Evolutionary conservation across 2,888 invertebrate genomes (phyloP).

Genomic region (Drosophila mercatorum): DNA sequence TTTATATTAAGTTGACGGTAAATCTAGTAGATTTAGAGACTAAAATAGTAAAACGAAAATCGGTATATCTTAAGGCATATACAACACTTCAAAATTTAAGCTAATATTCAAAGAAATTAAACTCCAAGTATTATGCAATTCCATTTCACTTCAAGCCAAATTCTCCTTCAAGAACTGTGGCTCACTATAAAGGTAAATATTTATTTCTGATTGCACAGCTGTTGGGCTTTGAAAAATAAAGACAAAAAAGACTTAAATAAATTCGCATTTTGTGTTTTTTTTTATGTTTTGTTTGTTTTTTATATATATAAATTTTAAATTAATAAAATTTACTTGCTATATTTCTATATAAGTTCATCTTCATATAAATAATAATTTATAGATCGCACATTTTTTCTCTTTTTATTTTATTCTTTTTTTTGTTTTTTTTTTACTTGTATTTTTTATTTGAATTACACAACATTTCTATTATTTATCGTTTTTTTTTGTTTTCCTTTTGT

Average conservation of each 20-base stretch:
- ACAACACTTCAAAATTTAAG: too few species aligned
- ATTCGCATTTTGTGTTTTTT: constrained; percentile 47
- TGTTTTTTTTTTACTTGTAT: constrained; percentile 52
- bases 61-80: too few species aligned
- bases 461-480: constrained; percentile 74
- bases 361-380: constrained; percentile 76
- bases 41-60: not conserved
- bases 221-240: constrained; percentile 1
- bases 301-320: constrained; percentile 76
- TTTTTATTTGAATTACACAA: constrained; percentile 78
- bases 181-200: not conserved
- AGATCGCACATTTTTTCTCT: constrained; percentile 66
- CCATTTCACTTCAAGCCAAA: too few species aligned
- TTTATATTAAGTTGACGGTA: too few species aligned
- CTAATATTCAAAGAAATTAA: not conserved
- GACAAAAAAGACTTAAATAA: constrained; percentile 39
- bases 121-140: not conserved
- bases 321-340: constrained; percentile 80
- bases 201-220: not conserved
- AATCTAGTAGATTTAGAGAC: too few species aligned
- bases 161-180: not conserved
- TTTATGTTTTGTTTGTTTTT: constrained; percentile 35
- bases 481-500: constrained; percentile 34
- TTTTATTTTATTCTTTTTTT: constrained; percentile 24
- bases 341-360: constrained; percentile 78